Evolutionary conservation across 2,888 invertebrate genomes (phyloP), one percentile per base, ranked within the genome.

Genomic region (Beris morrisii): DNA sequence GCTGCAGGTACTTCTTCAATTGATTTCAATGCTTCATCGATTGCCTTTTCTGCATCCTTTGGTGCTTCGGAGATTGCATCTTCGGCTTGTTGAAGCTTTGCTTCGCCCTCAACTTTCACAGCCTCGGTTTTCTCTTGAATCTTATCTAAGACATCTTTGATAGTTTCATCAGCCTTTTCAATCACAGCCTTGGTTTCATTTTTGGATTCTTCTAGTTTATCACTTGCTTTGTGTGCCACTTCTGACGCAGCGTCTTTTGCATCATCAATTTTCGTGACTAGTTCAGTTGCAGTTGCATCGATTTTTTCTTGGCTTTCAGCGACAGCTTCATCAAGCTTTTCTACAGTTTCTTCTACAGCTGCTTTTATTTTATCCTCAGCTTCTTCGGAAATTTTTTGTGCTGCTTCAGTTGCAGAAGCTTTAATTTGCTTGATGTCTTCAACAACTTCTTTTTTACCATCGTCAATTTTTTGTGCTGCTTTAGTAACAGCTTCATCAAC

Each of bases 141-240:
- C 66, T 65, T 31, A 5, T 53, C 50, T 54, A 70, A 69, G 13
- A 66, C 46, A 70, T 73, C 72, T 38, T 65, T 66, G 9, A 56
- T 15, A 66, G 72, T 72, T 30, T 69, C 67, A 57, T 69, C 67
- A 52, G 71, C 66, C 59, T 68, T 70, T 50, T 69, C 55, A 45
- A 64, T 50, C 28, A 71, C 69, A 28, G 65, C 63, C 30, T 69
- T 50, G 5, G 64, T 54, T 61, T 63, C 64, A 46, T 70, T 63
- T 50, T 65, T 58, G 7, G 44, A 56, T 54, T 71, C 68, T 22
- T 67, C 58, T 12, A 61, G 58, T 53, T 69, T 68, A 32, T 69
- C 67, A 5, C 66, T 57, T 48, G 67, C 56, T 22, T 58, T 45
- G 58, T 67, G 53, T 30, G 58, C 65, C 3, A 52, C 38, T 44